Base-by-base conservation (phyloP, 1,140 invertebrate genomes). In the Papilio machaon region DNA sequence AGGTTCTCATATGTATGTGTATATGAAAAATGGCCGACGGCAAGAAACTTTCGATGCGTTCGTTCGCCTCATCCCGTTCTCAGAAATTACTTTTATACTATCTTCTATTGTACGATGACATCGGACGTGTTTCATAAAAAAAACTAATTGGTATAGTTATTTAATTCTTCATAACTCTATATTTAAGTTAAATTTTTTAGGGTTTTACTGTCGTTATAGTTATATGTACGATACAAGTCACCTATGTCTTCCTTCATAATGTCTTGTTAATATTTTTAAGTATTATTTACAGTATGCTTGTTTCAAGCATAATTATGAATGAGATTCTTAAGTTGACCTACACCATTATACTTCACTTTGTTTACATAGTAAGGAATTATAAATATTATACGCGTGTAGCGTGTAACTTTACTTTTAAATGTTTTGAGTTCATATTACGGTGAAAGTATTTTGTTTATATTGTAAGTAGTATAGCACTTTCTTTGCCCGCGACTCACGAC, bases 31-130 rank as follows among this genome's bases (percentile, higher is more conserved):
- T 81, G 75, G 80, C 73, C 80, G 82, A 78, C 82, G 83, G 83
- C 85, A 89, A 90, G 84, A 87, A 87, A 90, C 86, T 86, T 79
- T 84, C 81, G 82, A 82, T 73, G 85, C 86, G 89, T 90, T 88
- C 88, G 81, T 89, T 88, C 82, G 84, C 85, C 86, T 85, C 85
- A 81, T 84, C 82, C 83, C 80, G 81, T 85, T 88, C 83, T 84
- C 77, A 85, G 82, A 87, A 87, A 84, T 81, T 70, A 79, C 79
- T 58, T 74, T 52, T 85, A 78, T 83, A 73, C 38, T 64, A 15
- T 70, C 47, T 54, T 47, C 19, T 38, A 83, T 80, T 73, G 49
- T 73, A 64, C 78, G 47, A 76, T 74, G 52, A 23, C 17, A 78
- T 70, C 11, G 64, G 30, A 15, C 17, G 5, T 35, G 23, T 67